Evolutionary conservation across 2,113 vertebrate genomes (phyloP), one percentile per base, ranked within the genome.

Genomic region (Bothrops jararaca): DNA sequence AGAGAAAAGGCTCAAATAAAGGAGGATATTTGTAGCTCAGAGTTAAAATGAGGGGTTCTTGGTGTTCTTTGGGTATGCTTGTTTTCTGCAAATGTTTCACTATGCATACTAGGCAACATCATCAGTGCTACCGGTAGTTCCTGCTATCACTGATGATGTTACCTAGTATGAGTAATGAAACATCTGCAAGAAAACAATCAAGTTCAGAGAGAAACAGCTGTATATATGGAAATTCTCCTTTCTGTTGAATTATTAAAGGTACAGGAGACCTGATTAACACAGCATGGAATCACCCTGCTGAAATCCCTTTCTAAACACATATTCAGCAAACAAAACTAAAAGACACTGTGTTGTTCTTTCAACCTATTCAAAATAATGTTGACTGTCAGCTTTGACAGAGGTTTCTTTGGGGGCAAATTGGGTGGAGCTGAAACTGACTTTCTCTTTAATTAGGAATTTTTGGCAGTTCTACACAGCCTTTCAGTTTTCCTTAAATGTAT

Each of bases 401-500:
- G 85, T 26, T 24, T 92, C 93, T 94, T 60, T 85, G 2, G n/a
- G 91, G 80, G 90, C 3, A 92, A 91, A 1, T 91, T 48, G 4
- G 20, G 26, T n/a, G 12, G 34, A 74, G 93, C 85, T 89, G 18
- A 86, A 94, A 60, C 3, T 86, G 91, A 80, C 23, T 86, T 93
- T 87, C 80, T 52, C 45, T 56, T 89, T 85, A 45, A n/a, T 50
- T 15, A 89, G 64, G 94, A n/a, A 15, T 93, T 91, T 80, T 89
- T 52, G 90, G 92, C 94, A 93, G 1, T 39, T 29, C 34, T 50
- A 29, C 48, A 2, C 58, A 90, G n/a, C 20, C 0, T 0, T 26
- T 89, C 52, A 50, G n/a, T 60, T 2, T 23, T 52, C 58, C 54
- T n/a, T 93, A 29, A 69, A 7, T 0, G 1, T 3, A 2, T 23